Base-by-base conservation (phyloP, 2,797 vertebrate genomes). In the Selene dorsalis region DNA sequence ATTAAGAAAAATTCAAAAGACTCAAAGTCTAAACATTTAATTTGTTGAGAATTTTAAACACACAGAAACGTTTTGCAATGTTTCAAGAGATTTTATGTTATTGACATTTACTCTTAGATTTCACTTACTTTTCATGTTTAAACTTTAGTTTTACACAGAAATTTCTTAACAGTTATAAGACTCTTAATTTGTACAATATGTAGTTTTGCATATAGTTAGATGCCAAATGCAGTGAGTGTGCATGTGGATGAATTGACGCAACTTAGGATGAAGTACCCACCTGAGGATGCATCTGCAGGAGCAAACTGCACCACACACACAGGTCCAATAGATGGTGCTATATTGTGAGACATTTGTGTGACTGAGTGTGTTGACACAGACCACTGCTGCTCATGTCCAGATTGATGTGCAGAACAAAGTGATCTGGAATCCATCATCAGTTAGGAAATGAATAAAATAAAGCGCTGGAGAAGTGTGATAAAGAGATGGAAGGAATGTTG, bases 251-350 rank as follows among this genome's bases (percentile, higher is more conserved):
- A 57, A 30, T 66, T 1, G 30, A 41, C n/a, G 0, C 0, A 20
- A 47, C 16, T 17, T 13, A 11, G 20, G 50, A 63, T 0, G 6
- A 35, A 38, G 30, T 8, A 3, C 16, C n/a, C n/a, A n/a, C n/a
- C 53, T 8, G 13, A 5, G 17, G 0, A 1, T 17, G 38, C 20
- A 39, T 32, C 60, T 28, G 5, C 14, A 50, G 41, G n/a, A 50
- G 50, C 12, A 17, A 53, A 20, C 48, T 92, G 93, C 89, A 93
- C 87, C 82, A 17, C 88, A 72, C 43, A 11, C 1, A 57, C 35
- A 78, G 38, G 70, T 67, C 93, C 94, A 93, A 93, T 76, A 95
- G 94, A 94, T 93, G 93, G 93, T 75, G 92, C 92, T 93, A 63
- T 84, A 71, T 52, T 84, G 89, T 91, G 93, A 89, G 75, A 68